A percentile compares a stretch with the other conserved stretches of the same genome.
phyloP scores from a whole-genome alignment of 1,140 invertebrate species.

The Brachionus calyciflorus region DNA sequence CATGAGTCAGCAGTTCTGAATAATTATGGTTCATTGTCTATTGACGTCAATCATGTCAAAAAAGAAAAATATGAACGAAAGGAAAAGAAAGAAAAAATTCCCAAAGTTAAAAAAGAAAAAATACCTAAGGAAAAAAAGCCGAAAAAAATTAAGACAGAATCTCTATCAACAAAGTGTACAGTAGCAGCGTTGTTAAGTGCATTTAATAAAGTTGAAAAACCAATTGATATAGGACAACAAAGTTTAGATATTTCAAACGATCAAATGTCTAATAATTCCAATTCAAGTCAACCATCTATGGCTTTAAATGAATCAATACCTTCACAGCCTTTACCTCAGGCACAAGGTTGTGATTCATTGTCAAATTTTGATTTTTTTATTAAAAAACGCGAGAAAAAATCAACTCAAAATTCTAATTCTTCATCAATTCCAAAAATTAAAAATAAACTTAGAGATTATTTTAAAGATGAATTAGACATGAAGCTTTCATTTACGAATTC shows the following conservation, averaged over 20 bases:
- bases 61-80: conserved; percentile 5
- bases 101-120: conserved; percentile 32
- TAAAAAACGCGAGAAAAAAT: conserved; percentile 16
- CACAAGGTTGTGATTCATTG: not conserved
- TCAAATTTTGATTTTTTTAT: conserved; percentile 13
- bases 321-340: not conserved
- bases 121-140: conserved; percentile 18
- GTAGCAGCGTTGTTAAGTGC: conserved; percentile 18
- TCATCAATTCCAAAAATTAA: not conserved
- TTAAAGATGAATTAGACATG: conserved; percentile 24
- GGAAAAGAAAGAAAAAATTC: not conserved
- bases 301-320: not conserved
- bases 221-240: not conserved
- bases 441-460: conserved; percentile 39
- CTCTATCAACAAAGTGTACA: conserved; percentile 17
- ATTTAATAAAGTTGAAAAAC: conserved; percentile 10
- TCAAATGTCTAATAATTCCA: not conserved
- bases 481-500: conserved; percentile 12
- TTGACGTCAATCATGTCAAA: too few species aligned
- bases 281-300: not conserved
- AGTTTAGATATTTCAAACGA: conserved; percentile 14
- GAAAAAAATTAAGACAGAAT: not conserved
- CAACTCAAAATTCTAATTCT: too few species aligned
- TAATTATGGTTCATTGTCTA: too few species aligned
- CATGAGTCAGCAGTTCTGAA: not conserved